A percentile compares a stretch with the other conserved stretches of the same genome.
Conservation (phyloP, 2,888 invertebrate species). For the Automeris io region DNA sequence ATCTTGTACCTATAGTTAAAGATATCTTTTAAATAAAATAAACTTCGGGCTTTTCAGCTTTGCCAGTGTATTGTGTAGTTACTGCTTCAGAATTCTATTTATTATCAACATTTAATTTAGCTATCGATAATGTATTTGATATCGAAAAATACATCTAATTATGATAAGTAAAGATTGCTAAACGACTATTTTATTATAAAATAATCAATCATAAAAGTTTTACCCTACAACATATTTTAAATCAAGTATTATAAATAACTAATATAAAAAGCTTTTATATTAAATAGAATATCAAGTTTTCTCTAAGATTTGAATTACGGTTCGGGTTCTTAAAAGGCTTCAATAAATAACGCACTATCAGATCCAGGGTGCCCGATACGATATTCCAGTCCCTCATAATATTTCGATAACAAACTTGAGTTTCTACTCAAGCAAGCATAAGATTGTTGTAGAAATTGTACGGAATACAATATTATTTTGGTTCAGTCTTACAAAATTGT, state of each 20-base stretch:
- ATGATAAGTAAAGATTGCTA: not conserved
- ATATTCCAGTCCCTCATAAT: constrained; percentile 11
- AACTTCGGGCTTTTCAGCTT: too few species aligned
- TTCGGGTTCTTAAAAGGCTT: constrained; percentile 7
- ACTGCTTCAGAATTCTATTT: too few species aligned
- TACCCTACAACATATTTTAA: not conserved
- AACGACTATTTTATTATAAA: not conserved
- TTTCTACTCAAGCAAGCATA: constrained; percentile 18
- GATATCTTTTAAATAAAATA: too few species aligned
- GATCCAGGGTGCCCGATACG: constrained; percentile 7
- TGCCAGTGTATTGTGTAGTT: too few species aligned
- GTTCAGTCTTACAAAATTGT: too few species aligned
- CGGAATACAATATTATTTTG: not conserved
- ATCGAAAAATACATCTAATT: too few species aligned
- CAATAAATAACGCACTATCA: constrained; percentile 11
- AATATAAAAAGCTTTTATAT: not conserved
- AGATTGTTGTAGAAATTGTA: constrained; percentile 2
- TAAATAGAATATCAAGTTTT: constrained; percentile 4
- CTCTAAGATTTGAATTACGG: constrained; percentile 9
- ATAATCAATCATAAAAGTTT: not conserved
- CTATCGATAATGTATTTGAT: too few species aligned
- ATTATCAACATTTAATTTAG: too few species aligned
- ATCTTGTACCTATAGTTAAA: too few species aligned
- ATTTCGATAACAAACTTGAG: constrained; percentile 11
- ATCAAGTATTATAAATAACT: not conserved